Evolutionary conservation across 2,888 invertebrate genomes (phyloP).

Genomic region (Meliscaeva auricollis): DNA sequence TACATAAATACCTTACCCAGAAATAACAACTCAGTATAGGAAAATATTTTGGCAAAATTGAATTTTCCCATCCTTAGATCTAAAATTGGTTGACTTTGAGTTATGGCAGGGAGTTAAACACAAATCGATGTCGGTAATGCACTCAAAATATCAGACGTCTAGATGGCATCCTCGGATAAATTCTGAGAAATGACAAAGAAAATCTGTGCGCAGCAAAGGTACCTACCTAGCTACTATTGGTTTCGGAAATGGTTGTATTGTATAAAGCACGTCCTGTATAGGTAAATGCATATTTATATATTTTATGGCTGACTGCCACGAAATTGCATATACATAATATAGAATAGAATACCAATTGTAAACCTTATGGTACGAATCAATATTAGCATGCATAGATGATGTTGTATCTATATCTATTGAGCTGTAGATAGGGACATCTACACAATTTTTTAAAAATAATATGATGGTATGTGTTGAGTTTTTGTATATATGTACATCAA

Average conservation of each 20-base stretch:
- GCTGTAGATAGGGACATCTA: conserved; percentile 4
- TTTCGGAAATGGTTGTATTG: conserved; percentile 39
- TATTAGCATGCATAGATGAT: conserved; percentile 19
- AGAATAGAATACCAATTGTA: conserved; percentile 28
- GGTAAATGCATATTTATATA: conserved; percentile 63
- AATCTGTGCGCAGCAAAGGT: conserved; percentile 30
- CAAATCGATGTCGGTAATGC: conserved; percentile 56
- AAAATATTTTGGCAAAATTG: conserved; percentile 55
- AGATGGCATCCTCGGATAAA: conserved; percentile 35
- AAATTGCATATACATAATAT: conserved; percentile 29
- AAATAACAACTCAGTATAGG: conserved; percentile 35
- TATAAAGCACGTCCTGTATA: conserved; percentile 36
- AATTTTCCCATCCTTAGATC: conserved; percentile 28
- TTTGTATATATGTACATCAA: background rate
- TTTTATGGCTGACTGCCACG: conserved; percentile 54
- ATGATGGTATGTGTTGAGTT: background rate
- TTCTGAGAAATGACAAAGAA: conserved; percentile 46
- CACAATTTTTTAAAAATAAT: background rate
- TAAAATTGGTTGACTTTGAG: conserved; percentile 19
- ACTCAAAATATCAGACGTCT: conserved; percentile 56
- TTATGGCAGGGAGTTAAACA: conserved; percentile 23
- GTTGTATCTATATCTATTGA: background rate
- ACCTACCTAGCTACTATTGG: conserved; percentile 12
- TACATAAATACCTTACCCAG: background rate
- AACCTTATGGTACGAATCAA: conserved; percentile 25